Evolutionary conservation across 2,113 vertebrate genomes (phyloP).

Genomic region (Rynchops niger): DNA sequence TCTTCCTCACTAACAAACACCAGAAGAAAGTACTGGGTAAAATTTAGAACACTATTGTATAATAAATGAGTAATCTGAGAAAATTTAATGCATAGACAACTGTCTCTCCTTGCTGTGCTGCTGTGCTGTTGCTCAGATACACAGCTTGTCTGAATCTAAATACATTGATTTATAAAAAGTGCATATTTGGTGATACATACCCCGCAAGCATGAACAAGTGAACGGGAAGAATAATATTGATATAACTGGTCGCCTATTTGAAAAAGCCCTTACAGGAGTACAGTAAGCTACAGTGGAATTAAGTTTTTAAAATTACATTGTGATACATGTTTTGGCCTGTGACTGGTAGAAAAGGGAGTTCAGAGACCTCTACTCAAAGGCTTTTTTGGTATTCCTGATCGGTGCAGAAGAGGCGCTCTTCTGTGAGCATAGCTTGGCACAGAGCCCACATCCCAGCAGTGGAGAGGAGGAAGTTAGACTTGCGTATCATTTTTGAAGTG

Average conservation of each 20-base stretch:
- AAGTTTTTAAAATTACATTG: not conserved
- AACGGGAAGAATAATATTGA: not conserved
- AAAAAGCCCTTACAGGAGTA: not conserved
- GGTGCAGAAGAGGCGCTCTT: not conserved
- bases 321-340: not conserved
- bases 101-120: slow-evolving; percentile 27
- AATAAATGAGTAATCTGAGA: slow-evolving; percentile 63
- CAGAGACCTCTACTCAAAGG: not conserved
- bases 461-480: not conserved
- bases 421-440: not conserved
- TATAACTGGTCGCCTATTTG: not conserved
- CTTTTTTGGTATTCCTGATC: not conserved
- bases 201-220: not conserved
- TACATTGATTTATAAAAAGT: slow-evolving; percentile 52
- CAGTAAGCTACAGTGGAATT: not conserved
- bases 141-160: slow-evolving; percentile 54
- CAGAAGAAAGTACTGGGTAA: slow-evolving; percentile 14
- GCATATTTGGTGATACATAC: slow-evolving; percentile 7
- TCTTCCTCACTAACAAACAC: not conserved
- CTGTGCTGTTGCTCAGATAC: slow-evolving; percentile 60
- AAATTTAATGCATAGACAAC: slow-evolving; percentile 42
- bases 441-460: not conserved
- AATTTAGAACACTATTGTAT: slow-evolving; percentile 53
- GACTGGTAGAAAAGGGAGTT: not conserved
- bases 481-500: not conserved